phyloP scores from a whole-genome alignment of 2,797 vertebrate species.

The Lophotriccus pileatus region DNA sequence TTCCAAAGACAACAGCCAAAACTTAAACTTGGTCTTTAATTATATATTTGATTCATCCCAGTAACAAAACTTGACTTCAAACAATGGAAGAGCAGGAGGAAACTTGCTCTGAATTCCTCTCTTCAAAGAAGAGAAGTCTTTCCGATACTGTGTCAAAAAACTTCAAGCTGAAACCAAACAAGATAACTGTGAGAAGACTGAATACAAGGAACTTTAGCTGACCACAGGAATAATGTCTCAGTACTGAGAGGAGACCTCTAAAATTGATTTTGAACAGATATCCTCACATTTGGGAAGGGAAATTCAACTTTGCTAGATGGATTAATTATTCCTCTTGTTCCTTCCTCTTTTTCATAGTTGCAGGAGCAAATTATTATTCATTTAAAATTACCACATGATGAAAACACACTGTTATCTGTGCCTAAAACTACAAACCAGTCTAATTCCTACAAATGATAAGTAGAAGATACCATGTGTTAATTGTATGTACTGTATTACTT shows the following conservation, averaged over 20 bases:
- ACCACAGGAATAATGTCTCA: background rate
- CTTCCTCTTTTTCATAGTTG: background rate
- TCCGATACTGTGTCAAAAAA: conserved; percentile 17
- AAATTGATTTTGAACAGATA: background rate
- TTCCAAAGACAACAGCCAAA: conserved; percentile 38
- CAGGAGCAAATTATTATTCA: background rate
- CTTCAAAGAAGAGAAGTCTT: conserved; percentile 42
- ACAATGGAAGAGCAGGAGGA: conserved; percentile 55
- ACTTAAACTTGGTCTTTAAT: conserved; percentile 40
- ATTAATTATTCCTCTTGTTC: background rate
- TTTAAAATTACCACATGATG: background rate
- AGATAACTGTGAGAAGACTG: background rate
- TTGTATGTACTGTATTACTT: background rate
- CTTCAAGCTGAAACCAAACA: background rate
- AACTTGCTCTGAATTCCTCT: conserved; percentile 62
- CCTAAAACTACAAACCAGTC: background rate
- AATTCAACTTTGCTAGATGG: background rate
- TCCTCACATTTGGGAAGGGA: background rate
- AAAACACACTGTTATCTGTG: background rate
- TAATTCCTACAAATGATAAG: background rate
- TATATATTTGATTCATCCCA: conserved; percentile 55
- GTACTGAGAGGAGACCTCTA: background rate
- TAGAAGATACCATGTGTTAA: background rate
- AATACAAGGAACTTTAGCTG: background rate
- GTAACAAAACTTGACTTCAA: conserved; percentile 51